Base-by-base conservation (phyloP, 92 coral and sea anemone species). In the Phenganax subtilis region DNA sequence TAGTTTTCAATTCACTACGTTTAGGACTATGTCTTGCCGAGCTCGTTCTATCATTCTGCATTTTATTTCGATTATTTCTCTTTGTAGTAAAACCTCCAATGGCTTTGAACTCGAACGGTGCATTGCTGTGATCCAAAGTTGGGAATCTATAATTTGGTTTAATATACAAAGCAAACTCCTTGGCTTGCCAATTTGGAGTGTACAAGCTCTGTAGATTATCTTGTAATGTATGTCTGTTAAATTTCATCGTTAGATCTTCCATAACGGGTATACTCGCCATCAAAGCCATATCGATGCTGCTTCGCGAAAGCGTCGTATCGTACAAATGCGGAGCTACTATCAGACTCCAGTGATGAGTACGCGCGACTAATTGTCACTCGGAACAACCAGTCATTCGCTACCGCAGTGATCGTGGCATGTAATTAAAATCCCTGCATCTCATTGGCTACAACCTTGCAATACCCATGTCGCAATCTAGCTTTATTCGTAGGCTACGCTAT, bases 341-440 rank as follows among this genome's bases (percentile, higher is more conserved):
- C 47, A 37, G 47, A 37, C 47, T 37, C 47, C 47, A 37, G 47
- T 30, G 57, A 52, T 54, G 83, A 62, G 51, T 54, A 65, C 74
- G 83, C 83, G 65, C 71, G 83, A 79, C 67, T 79, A 79, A 79
- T 79, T 63, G 74, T 79, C 74, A 79, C 74, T 44, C 57, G 68
- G 44, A 79, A 63, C 69, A 79, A 20, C 83, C 83, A 79, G 83
- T 63, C 74, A 79, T 59, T 58, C 51, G 10, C 20, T 73, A 63
- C 83, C 59, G 67, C 75, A 65, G 68, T 79, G 83, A 79, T 79
- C 83, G 60, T n/a, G 83, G 44, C 74, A 52, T 65, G 60, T 79
- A 79, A 79, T 79, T 79, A 79, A 64, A 79, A 61, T 17, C 73
- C 28, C 31, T 17, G 58, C 25, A 44, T 47, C 71, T 51, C 47